Conservation (phyloP, 2,888 invertebrate species). For the Spicauda simplicius region DNA sequence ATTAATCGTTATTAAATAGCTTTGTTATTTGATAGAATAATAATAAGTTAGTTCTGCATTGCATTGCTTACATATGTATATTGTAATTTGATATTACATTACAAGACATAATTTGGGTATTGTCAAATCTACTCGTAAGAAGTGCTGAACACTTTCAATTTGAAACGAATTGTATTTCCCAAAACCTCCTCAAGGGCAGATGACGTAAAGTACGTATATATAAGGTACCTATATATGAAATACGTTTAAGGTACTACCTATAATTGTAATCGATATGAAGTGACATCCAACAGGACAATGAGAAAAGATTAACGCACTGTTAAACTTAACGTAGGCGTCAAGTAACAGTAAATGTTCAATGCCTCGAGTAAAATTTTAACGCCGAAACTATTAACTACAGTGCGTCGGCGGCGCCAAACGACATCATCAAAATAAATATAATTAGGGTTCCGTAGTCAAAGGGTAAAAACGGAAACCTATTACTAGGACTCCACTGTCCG, state of each 20-base stretch:
- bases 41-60: not conserved
- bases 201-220: not conserved
- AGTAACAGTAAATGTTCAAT: conserved; percentile 9
- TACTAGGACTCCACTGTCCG: too few species aligned
- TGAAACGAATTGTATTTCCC: too few species aligned
- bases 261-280: not conserved
- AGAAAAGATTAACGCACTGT: conserved; percentile 7
- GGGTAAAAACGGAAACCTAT: too few species aligned
- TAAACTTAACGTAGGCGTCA: conserved; percentile 12
- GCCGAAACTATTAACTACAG: conserved; percentile 19
- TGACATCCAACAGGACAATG: conserved; percentile 13
- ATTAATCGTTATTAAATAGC: not conserved
- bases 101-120: too few species aligned
- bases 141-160: too few species aligned
- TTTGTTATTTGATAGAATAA: not conserved
- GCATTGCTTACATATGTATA: too few species aligned
- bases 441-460: not conserved
- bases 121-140: too few species aligned
- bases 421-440: conserved; percentile 32
- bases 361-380: conserved; percentile 17
- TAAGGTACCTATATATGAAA: not conserved
- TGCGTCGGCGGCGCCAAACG: conserved; percentile 8
- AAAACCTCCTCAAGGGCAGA: too few species aligned
- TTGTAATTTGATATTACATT: too few species aligned
- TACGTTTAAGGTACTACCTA: conserved; percentile 2